phyloP scores from a whole-genome alignment of 2,113 vertebrate species.

The Gallinago jamesoni region DNA sequence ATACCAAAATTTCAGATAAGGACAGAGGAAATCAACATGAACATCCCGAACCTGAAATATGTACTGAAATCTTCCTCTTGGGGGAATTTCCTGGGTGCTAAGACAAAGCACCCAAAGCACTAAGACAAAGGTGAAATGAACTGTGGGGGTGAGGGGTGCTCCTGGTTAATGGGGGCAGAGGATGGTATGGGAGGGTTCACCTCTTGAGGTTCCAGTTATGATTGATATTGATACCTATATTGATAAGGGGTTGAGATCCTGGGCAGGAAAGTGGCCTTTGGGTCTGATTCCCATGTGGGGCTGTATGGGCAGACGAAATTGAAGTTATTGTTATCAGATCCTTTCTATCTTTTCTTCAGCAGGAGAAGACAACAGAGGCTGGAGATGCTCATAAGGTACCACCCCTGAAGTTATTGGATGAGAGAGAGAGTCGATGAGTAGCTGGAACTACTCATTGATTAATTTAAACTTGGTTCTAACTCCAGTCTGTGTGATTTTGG shows the following conservation, averaged over 20 bases:
- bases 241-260: background rate
- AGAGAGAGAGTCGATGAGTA: background rate
- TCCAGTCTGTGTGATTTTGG: background rate
- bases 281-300: rapidly evolving
- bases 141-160: background rate
- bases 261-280: rapidly evolving
- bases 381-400: background rate
- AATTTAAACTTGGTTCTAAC: background rate
- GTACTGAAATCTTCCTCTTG: background rate
- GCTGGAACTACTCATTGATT: background rate
- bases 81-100: background rate
- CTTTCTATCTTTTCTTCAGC: background rate
- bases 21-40: background rate
- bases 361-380: background rate
- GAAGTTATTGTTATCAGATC: rapidly evolving
- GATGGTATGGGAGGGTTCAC: background rate
- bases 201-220: background rate
- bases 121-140: background rate
- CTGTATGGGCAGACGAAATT: rapidly evolving
- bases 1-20: background rate
- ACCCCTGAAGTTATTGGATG: rapidly evolving
- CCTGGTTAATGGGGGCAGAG: background rate
- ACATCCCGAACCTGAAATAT: background rate
- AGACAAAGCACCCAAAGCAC: too few relatives aligned
- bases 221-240: rapidly evolving